Evolutionary conservation across 2,888 invertebrate species (phyloP), one percentile per base, ranked within the genome.

Genomic region (Eupithecia inturbata): DNA sequence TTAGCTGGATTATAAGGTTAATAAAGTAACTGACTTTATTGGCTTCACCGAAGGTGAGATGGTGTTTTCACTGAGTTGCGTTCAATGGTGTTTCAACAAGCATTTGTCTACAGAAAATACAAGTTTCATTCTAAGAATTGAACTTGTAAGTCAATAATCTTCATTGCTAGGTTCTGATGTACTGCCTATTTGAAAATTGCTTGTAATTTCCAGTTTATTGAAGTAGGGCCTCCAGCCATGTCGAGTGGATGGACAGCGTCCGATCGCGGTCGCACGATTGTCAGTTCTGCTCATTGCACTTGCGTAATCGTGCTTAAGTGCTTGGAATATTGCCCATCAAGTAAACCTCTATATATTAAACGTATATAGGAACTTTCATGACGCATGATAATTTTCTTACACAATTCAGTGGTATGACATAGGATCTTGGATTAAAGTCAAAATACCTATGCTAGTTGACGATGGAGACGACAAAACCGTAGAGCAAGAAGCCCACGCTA

Each of bases 231-330:
- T 79, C 78, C 49, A 81, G 84, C 80, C 70, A 79, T 73, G 82
- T 83, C 82, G 80, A 77, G 79, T 74, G 71, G 81, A 83, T 80
- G 82, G 84, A 85, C 85, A 81, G 81, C 84, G 85, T 85, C 84
- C 81, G 84, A 82, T 79, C 78, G 79, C 84, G 79, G 85, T 87
- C 87, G 82, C 82, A 80, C 77, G 84, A 81, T 86, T 81, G 84
- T 89, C 91, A 83, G 90, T 90, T 91, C 89, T 90, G 89, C 86
- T 88, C 88, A 87, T 88, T 91, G 89, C 88, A 86, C 86, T 88
- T 87, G 84, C 85, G 87, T 87, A 86, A 89, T 87, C 86, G 79
- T 78, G 72, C 70, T 12, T 74, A 77, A 77, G 77, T 72, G 74
- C 70, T 70, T 67, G 68, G 64, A 72, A 72, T 74, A 77, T 76